Evolutionary conservation across 2,113 vertebrate species (phyloP), one percentile per base, ranked within the genome.

Genomic region (Mesocricetus auratus): DNA sequence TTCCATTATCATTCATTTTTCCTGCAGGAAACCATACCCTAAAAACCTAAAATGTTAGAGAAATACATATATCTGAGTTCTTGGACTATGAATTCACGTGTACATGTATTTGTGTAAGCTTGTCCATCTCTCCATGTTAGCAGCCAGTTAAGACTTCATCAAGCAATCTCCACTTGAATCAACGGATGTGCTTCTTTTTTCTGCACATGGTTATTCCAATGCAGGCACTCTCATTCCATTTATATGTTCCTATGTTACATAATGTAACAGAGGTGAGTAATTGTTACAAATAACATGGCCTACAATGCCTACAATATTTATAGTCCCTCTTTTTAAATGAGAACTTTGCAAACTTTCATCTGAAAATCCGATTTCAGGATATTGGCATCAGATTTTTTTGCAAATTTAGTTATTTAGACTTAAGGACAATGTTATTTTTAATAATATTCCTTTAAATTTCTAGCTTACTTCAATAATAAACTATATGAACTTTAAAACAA

Each of bases 201-300:
- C 88, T 92, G 21, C 69, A 78, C 89, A 75, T 58, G 73, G 45
- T 69, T 96, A 86, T 69, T 87, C 16, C 58, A 91, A 85, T 16
- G 53, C 17, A 86, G 4, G 39, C 29, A 86, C 16, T 82, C 22
- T 64, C 5, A n/a, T 56, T 68, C n/a, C 79, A 47, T 39, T 39
- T 39, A 42, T 45, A 73, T 81, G 75, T 82, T 3, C 45, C 78
- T 90, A 2, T 71, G 1, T 81, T 86, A 78, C 7, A 29, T 79
- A 50, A 42, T 79, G 71, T 29, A 47, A 47, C 7, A 92, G 24
- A 93, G 13, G 22, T 78, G 53, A 81, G 6, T 66, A 66, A 26
- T 93, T 79, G 1, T 85, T 22, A 68, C 21, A 89, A 39, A 47
- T 90, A 71, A 69, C 64, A 42, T 95, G 60, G 1, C 47, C 60